phyloP scores from a whole-genome alignment of 2,888 invertebrate species.

The Noctua comes region DNA sequence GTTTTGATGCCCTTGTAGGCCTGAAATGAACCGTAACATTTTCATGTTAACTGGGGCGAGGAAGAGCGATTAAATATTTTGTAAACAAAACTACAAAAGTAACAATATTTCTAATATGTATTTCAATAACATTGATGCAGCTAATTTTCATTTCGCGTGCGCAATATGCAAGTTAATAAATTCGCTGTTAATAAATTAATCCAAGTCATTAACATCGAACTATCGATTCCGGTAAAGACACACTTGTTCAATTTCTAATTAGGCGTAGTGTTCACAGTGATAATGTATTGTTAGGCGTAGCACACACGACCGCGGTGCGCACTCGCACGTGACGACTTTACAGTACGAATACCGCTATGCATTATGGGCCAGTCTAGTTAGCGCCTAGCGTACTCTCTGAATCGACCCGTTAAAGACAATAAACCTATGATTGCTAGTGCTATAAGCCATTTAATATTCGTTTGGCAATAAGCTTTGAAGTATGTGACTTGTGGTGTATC shows the following conservation, averaged over 20 bases:
- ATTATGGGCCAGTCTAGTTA: constrained; percentile 71
- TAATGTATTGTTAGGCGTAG: constrained; percentile 48
- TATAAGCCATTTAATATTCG: constrained; percentile 36
- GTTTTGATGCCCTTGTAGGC: constrained; percentile 6
- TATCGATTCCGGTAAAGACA: constrained; percentile 20
- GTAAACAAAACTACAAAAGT: background rate
- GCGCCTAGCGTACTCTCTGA: constrained; percentile 60
- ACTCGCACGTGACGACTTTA: constrained; percentile 75
- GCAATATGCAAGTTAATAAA: constrained; percentile 3
- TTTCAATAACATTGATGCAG: background rate
- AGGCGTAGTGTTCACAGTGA: constrained; percentile 34
- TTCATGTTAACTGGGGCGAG: constrained; percentile 37
- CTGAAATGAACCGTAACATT: constrained; percentile 19
- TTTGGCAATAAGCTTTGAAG: constrained; percentile 33
- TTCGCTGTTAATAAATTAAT: constrained; percentile 20
- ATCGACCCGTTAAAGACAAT: constrained; percentile 54
- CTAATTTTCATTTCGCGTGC: background rate
- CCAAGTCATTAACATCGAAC: constrained; percentile 20
- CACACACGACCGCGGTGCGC: constrained; percentile 70
- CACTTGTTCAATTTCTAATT: constrained; percentile 51
- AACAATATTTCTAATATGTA: background rate
- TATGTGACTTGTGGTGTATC: constrained; percentile 5
- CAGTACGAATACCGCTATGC: constrained; percentile 79
- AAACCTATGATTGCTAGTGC: constrained; percentile 51
- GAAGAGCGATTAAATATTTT: constrained; percentile 29